Base-by-base conservation (phyloP, 30 jellyfish, hydroid and myxozoan species). In the Hydractinia echinata region DNA sequence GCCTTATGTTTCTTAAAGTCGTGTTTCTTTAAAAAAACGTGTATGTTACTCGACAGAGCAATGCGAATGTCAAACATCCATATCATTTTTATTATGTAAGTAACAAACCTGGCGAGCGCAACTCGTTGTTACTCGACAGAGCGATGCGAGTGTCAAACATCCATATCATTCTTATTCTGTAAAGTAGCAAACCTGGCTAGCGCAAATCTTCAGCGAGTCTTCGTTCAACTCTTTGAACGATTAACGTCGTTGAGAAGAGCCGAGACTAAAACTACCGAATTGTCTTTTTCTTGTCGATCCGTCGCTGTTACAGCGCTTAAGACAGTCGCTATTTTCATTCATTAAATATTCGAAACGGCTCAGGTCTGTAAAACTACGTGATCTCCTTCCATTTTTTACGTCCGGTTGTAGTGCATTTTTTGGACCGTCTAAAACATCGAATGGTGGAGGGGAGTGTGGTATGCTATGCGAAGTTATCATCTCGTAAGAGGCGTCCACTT, bases 391-490 rank as follows among this genome's bases (percentile, higher is more conserved):
- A 4, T 13, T 9, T n/a, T 11, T 16, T 13, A 58, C 69, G 69
- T 16, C 69, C 19, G 19, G 51, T 21, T 54, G 82, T 54, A 11
- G 5, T 0, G 5, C 85, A 13, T 55, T 52, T 3, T 30, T 15
- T n/a, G 72, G 10, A 52, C 79, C 66, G 85, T 77, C 85, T 9
- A 77, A 56, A 52, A 51, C 3, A 30, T 77, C 85, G 4, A 53
- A 18, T 0, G 20, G 82, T 13, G 85, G 87, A 8, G 85, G 87
- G 1, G 81, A 58, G 51, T 53, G 51, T 21, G 81, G 81, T 11
- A 80, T 80, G 55, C 87, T 80, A 50, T 80, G 87, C n/a, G 87
- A 80, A 7, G 87, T 80, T 7, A 80, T 80, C 5, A 80, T 70
- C 55, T 80, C 87, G 21, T 80, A 80, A 7, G 87, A 61, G 10